phyloP scores from a whole-genome alignment of 2,113 vertebrate species.

The Vombatus ursinus region DNA sequence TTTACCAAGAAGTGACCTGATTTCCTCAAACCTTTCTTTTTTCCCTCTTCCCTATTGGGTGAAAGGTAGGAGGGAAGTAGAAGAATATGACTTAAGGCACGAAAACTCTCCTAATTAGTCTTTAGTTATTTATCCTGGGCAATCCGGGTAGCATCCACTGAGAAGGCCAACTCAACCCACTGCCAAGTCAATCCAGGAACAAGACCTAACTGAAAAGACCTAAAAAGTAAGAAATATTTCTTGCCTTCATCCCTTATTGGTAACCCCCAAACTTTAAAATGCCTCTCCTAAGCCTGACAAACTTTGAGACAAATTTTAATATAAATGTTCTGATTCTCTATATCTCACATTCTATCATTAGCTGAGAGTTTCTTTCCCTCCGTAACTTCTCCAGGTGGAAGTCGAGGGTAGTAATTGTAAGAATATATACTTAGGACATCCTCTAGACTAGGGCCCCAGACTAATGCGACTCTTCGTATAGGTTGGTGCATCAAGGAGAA shows the following conservation, averaged over 20 bases:
- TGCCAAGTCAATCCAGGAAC: slow-evolving; percentile 8
- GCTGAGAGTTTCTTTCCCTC: not conserved
- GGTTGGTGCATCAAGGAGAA: not conserved
- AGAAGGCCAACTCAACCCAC: slow-evolving; percentile 44
- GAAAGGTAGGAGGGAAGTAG: slow-evolving; percentile 53
- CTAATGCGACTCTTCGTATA: not conserved
- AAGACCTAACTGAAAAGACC: not conserved
- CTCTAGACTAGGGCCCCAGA: not conserved
- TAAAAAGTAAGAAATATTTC: slow-evolving; percentile 8
- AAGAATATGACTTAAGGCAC: slow-evolving; percentile 11
- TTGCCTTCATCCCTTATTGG: slow-evolving; percentile 12
- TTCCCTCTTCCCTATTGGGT: slow-evolving; percentile 55
- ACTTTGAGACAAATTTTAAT: not conserved
- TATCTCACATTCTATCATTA: not conserved
- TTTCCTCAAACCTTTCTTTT: slow-evolving; percentile 33
- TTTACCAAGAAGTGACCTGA: slow-evolving; percentile 30
- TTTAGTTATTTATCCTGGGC: slow-evolving; percentile 50
- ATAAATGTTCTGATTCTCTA: slow-evolving; percentile 36
- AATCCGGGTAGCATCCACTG: slow-evolving; percentile 24
- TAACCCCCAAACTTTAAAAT: not conserved
- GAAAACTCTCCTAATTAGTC: slow-evolving; percentile 55
- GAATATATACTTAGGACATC: not conserved
- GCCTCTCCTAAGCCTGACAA: not conserved
- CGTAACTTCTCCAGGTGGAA: slow-evolving; percentile 46
- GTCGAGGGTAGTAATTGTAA: not conserved